These are phyloP conservation scores for Phocides pigmalion DNA, from an alignment of 1,140 invertebrate species.

Conservation along the genomic window DNA sequence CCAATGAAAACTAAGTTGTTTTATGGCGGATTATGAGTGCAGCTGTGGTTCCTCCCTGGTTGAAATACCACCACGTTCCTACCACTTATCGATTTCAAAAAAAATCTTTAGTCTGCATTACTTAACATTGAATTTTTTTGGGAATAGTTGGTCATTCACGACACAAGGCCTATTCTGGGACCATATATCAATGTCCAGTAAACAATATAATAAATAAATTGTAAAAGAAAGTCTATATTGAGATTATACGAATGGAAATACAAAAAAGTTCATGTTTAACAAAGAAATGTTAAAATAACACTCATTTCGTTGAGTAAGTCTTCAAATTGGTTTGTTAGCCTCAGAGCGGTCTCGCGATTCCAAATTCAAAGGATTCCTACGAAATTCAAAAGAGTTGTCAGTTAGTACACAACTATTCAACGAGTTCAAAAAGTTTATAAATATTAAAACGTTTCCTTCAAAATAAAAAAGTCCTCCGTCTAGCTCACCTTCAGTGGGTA, in stretches of 20 bases:
- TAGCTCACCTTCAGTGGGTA: conserved; percentile 67
- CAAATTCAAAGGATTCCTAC: conserved; percentile 35
- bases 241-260: neutral
- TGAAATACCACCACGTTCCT: too few relatives aligned
- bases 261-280: neutral
- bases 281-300: conserved; percentile 28
- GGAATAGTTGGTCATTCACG: too few relatives aligned
- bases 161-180: too few relatives aligned
- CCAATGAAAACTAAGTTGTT: neutral
- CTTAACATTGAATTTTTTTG: too few relatives aligned
- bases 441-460: conserved; percentile 38
- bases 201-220: too few relatives aligned
- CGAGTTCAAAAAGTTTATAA: conserved; percentile 37
- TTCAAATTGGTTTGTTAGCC: conserved; percentile 31
- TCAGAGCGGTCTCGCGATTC: conserved; percentile 18
- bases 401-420: conserved; percentile 37
- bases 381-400: conserved; percentile 37
- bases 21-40: too few relatives aligned
- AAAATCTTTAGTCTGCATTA: too few relatives aligned
- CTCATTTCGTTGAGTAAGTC: conserved; percentile 9
- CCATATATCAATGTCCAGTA: too few relatives aligned
- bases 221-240: too few relatives aligned
- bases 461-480: conserved; percentile 62
- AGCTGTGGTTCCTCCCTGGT: too few relatives aligned
- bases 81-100: too few relatives aligned